Conservation (phyloP, 2,797 vertebrate genomes). For the Toxotes lorentzi region DNA sequence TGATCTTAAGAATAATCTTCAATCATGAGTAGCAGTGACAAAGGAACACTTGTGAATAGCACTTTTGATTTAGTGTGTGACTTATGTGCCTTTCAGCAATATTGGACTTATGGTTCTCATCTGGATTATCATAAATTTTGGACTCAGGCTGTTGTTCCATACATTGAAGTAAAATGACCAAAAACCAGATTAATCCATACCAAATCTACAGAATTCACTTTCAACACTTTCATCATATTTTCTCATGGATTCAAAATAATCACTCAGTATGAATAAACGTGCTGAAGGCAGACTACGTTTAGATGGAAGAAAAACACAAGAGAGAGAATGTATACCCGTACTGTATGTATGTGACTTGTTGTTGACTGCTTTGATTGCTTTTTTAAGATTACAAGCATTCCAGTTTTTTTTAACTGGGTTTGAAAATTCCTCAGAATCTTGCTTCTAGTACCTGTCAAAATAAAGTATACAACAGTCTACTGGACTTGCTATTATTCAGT, state of each 20-base stretch:
- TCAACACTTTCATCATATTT: not conserved
- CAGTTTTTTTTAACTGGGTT: not conserved
- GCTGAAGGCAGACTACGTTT: not conserved
- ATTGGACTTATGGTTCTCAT: not conserved
- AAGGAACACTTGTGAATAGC: not conserved
- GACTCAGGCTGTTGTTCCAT: not conserved
- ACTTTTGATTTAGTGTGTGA: conserved; percentile 10
- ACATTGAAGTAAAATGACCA: not conserved
- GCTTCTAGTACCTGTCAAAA: not conserved
- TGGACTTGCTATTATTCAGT: not conserved
- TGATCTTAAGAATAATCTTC: not conserved
- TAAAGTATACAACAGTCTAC: not conserved
- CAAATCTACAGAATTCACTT: not conserved
- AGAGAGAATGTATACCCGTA: not conserved
- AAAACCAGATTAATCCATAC: not conserved
- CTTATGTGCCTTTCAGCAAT: not conserved
- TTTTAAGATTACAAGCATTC: not conserved
- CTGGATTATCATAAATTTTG: not conserved
- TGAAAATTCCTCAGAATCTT: not conserved
- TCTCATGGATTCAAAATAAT: not conserved
- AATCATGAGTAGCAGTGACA: not conserved
- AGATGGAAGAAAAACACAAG: not conserved
- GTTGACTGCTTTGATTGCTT: not conserved
- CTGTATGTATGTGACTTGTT: not conserved
- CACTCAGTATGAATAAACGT: not conserved